A percentile compares a stretch with the other conserved stretches of the same genome.
phyloP scores from a whole-genome alignment of 2,113 vertebrate genomes.

The Pseudopodoces humilis region DNA sequence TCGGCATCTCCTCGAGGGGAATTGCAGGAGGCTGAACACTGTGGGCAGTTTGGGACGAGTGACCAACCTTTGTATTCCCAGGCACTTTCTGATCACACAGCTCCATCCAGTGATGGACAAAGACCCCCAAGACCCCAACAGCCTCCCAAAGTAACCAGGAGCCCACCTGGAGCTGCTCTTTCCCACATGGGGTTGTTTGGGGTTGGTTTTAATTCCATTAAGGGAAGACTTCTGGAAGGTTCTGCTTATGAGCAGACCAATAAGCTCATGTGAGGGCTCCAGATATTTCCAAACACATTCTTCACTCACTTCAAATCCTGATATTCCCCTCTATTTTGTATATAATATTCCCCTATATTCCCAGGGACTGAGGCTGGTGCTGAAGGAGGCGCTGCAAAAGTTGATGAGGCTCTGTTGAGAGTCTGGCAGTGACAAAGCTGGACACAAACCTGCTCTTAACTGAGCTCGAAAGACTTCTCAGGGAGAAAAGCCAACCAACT shows the following conservation, averaged over 20 bases:
- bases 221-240: not conserved
- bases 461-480: not conserved
- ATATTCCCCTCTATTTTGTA: not conserved
- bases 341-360: not conserved
- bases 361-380: accelerated
- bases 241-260: not conserved
- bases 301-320: not conserved
- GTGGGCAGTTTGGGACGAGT: not conserved
- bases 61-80: not conserved
- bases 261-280: not conserved
- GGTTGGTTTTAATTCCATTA: not conserved
- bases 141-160: not conserved
- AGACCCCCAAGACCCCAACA: accelerated
- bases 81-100: not conserved
- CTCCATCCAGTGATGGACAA: not conserved
- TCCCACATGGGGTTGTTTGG: accelerated
- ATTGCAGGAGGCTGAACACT: not conserved
- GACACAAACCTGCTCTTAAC: not conserved
- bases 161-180: not conserved
- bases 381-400: not conserved
- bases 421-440: not conserved
- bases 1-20: not conserved
- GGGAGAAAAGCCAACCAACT: not conserved
- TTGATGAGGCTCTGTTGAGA: not conserved
- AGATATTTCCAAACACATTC: not conserved